A percentile compares a stretch with the other conserved stretches of the same genome.
Evolutionary conservation across 2,797 vertebrate species (phyloP).

Genomic region (Varecia variegata): DNA sequence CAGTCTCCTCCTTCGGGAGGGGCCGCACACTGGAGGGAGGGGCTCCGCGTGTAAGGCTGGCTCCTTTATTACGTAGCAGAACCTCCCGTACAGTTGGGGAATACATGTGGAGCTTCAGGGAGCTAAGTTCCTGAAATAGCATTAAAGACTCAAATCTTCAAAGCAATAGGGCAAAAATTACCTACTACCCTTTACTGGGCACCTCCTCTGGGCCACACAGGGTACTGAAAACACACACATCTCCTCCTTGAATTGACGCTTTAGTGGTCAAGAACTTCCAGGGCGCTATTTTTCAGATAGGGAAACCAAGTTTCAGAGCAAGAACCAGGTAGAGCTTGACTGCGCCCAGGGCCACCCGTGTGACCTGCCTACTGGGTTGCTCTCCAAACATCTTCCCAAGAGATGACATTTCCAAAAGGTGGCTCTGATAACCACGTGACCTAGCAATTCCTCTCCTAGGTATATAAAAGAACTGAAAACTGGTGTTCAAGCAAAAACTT

Average conservation of each 20-base stretch:
- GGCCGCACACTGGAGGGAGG: fast-evolving
- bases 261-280: neutral
- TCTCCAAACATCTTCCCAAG: slow-evolving; percentile 19
- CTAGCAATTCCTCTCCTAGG: neutral
- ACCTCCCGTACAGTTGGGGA: too few species aligned
- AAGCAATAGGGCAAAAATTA: neutral
- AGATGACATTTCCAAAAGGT: neutral
- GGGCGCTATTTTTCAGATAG: neutral
- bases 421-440: neutral
- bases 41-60: fast-evolving
- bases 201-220: neutral
- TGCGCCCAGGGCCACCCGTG: neutral
- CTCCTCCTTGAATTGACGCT: neutral
- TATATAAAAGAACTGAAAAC: neutral
- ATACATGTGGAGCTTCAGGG: neutral
- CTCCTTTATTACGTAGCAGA: neutral
- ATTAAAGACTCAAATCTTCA: neutral
- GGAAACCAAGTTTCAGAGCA: neutral
- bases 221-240: neutral
- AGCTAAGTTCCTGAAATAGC: neutral
- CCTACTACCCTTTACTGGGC: neutral
- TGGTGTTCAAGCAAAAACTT: neutral
- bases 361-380: neutral
- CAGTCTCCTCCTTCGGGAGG: fast-evolving
- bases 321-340: neutral